Evolutionary conservation across 2,888 invertebrate species (phyloP), one percentile per base, ranked within the genome.

Genomic region (Spialia ferax): DNA sequence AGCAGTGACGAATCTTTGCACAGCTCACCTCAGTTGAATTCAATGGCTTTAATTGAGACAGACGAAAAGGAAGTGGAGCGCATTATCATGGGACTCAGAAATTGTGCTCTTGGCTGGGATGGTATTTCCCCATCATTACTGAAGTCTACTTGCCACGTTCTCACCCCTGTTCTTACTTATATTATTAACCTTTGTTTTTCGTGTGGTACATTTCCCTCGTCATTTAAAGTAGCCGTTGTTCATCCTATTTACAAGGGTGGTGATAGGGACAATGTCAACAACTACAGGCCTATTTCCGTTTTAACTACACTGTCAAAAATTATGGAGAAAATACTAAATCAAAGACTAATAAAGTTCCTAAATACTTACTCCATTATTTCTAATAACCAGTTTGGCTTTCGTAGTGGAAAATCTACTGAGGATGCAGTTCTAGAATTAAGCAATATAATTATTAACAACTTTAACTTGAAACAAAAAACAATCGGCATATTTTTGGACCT

Each of bases 61-160:
- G 42, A 42, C 15, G 42, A 42, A 2, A 8, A 13, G 15, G 42
- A 42, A 42, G 42, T 42, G 1, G 15, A 42, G 42, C 42, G 42
- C 15, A 42, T 15, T 42, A 42, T 42, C 42, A 15, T 42, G 15
- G 42, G 42, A 8, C 42, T 42, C 8, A 42, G 15, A 42, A 42
- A 42, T 42, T 42, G 42, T 42, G 42, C 42, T 42, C n/a, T 42
- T n/a, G 42, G 42, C 15, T 42, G 42, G 42, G 42, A 42, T 42
- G 7, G 42, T 15, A 42, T 42, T 4, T 42, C 42, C 1, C 0
- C 42, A 15, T 15, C 8, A 13, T 4, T 42, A 15, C 15, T 42
- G 4, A 42, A 42, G 42, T 1, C 15, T 42, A 8, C 42, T 42
- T 1, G 42, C 8, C 15, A 15, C 0, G 7, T 15, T 0, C 15